Base-by-base conservation (phyloP, 2,888 invertebrate genomes). In the Noctua janthe region DNA sequence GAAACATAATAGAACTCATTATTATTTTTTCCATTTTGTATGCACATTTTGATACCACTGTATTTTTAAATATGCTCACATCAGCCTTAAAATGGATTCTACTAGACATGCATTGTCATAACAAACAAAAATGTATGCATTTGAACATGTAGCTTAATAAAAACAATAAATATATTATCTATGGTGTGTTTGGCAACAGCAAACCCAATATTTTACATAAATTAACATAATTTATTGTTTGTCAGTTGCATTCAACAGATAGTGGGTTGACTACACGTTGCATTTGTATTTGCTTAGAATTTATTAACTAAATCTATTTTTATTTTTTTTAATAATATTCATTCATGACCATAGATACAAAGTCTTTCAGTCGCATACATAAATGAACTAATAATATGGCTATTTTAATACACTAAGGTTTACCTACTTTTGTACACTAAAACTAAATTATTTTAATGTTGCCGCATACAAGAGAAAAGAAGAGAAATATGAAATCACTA, bases 231-330 rank as follows among this genome's bases (percentile, higher is more conserved):
- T 62, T 71, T 20, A 8, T 29, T 23, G 13, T 17, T 54, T 39
- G 35, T 6, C 17, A 13, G 17, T 39, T 66, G 17, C 54, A 74
- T 29, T 64, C 54, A 74, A 82, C 51, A 80, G 23, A 43, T 79
- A 20, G 47, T 74, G 47, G 1, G 66, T 51, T 29, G 2, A 20
- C 13, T 13, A 47, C 6, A 35, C 20, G 11, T 77, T 35, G 13
- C 78, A 43, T 20, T 35, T 39, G 43, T 74, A 54, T n/a, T 76
- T 35, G 17, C 8, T 4, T 2, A 49, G 49, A 23, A 70, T 70
- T 49, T 56, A 56, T 13, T 51, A 6, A 13, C 13, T 49, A 29
- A 29, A 29, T 29, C 29, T 29, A 29, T 29, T 29, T 29, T 29
- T 29, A 29, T 1, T 29, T 29, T 29, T 29, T 29, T 29, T 29